Evolutionary conservation across 2,797 vertebrate species (phyloP), one percentile per base, ranked within the genome.

Genomic region (Leptatherina wallacei): DNA sequence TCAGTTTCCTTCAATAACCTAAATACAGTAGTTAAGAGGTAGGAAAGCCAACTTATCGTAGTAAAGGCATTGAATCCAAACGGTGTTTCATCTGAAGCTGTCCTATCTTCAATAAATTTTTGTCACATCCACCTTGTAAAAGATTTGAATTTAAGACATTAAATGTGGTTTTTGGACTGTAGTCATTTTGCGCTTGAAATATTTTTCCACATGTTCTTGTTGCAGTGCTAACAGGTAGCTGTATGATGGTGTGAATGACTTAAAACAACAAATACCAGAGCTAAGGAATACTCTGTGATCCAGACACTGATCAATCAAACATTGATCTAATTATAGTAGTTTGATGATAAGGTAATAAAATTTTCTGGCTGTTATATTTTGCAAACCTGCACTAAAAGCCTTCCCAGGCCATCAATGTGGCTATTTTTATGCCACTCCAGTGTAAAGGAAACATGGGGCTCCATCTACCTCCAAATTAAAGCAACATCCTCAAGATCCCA

Each of bases 401-500:
- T 0, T 30, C 24, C 33, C 44, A 22, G 42, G 52, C 33, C 2
- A 2, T 83, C 62, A 61, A 52, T 42, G 29, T 52, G 61, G 24
- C 16, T 40, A 56, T 35, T 57, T 24, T 30, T 36, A 32, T 35
- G 16, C 18, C 38, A 22, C 61, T 77, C 27, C 42, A 59, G 44
- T 60, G 24, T 70, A 59, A 79, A 30, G 8, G 18, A 49, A 29
- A 42, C 62, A 33, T 1, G 61, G 18, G 36, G 66, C 44, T 54
- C 42, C 63, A 56, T 73, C 68, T 13, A 57, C 36, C 61, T 82
- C 57, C 58, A 30, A 59, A 67, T 40, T 38, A 36, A 75, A 60
- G 69, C 65, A 75, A 64, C 49, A 75, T 79, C 61, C 40, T 66
- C 44, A 60, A 64, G 30, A 69, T 83, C 73, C 80, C 81, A 54